Evolutionary conservation across 2,113 vertebrate species (phyloP).

Genomic region (Barnardius zonarius): DNA sequence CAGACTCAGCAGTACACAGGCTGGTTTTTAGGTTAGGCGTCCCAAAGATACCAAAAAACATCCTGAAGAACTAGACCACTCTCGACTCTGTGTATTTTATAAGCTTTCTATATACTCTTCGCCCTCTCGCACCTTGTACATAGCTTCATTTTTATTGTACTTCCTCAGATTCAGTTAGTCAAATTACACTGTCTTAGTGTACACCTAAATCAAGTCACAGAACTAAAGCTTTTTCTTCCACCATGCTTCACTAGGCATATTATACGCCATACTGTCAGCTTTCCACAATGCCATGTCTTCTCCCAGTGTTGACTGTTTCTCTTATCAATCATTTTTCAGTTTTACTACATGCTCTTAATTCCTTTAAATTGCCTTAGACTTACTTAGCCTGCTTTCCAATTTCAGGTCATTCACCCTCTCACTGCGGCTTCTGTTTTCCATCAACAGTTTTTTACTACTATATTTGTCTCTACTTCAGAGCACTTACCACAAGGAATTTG

Average conservation of each 20-base stretch:
- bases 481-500: background rate
- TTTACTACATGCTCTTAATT: background rate
- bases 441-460: background rate
- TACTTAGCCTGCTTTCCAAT: background rate
- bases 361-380: background rate
- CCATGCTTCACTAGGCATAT: background rate
- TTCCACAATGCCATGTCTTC: background rate
- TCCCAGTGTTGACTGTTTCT: background rate
- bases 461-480: background rate
- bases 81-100: background rate
- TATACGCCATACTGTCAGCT: background rate
- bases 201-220: background rate
- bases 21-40: background rate
- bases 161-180: background rate
- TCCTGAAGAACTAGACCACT: background rate
- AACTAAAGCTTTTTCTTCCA: background rate
- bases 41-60: background rate
- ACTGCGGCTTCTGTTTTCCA: background rate
- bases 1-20: background rate
- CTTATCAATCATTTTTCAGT: background rate
- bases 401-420: background rate
- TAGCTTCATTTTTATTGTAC: background rate
- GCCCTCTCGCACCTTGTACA: fast-evolving
- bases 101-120: background rate
- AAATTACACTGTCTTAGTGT: background rate